Conservation (phyloP, 2,113 vertebrate genomes). For the Elephantulus edwardii region DNA sequence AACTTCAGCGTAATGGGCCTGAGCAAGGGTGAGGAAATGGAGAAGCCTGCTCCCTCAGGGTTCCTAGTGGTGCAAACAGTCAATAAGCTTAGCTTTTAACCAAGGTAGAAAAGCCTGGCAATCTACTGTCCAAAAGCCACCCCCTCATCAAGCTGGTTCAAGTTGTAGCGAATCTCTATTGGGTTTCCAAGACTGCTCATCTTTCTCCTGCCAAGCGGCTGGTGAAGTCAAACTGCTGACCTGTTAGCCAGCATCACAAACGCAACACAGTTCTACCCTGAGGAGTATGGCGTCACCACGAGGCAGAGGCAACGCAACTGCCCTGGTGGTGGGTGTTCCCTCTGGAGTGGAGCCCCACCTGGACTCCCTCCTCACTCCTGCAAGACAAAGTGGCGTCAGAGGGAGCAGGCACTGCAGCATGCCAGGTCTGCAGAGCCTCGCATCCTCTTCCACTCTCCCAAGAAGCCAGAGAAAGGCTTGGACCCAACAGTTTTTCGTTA, state of each 20-base stretch:
- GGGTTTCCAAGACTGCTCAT: too few species aligned
- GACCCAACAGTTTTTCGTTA: background rate
- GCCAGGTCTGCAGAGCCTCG: background rate
- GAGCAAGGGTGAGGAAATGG: background rate
- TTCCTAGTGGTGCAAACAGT: background rate
- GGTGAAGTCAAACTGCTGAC: too few species aligned
- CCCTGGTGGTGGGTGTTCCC: background rate
- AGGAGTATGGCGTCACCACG: background rate
- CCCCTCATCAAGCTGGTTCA: too few species aligned
- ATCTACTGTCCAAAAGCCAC: background rate
- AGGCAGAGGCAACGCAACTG: background rate
- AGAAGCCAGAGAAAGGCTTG: background rate
- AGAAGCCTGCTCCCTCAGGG: background rate
- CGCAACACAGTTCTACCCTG: background rate
- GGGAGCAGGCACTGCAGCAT: fast-evolving
- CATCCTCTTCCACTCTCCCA: background rate
- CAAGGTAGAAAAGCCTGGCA: background rate
- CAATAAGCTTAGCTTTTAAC: background rate
- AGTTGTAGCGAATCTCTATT: too few species aligned
- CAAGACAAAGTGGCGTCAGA: background rate
- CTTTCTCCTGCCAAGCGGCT: too few species aligned
- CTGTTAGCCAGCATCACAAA: too few species aligned
- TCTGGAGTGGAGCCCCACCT: too few species aligned
- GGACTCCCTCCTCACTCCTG: background rate
- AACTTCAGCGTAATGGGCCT: background rate